A percentile compares a stretch with the other conserved stretches of the same genome.
Evolutionary conservation across 1,140 invertebrate species (phyloP).

Genomic region (Chrysoperla carnea): DNA sequence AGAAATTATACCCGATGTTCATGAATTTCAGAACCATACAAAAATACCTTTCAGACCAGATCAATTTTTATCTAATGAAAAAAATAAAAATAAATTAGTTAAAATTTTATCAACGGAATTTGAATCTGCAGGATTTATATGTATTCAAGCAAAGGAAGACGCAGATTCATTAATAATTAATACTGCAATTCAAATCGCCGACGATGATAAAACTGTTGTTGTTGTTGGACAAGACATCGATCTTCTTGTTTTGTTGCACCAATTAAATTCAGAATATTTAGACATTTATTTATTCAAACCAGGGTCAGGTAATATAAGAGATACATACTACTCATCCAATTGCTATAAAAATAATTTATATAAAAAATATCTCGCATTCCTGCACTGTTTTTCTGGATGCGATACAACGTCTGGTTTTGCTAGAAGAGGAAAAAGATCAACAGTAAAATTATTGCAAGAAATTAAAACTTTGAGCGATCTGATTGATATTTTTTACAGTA

Average conservation of each 20-base stretch:
- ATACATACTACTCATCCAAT: too few relatives aligned
- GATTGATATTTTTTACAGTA: too few relatives aligned
- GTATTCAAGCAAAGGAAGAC: slow-evolving; percentile 2
- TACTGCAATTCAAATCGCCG: background rate
- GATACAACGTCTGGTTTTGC: too few relatives aligned
- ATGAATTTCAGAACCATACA: background rate
- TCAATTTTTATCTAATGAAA: slow-evolving; percentile 7
- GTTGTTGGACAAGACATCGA: slow-evolving; percentile 4
- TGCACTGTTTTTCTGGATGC: too few relatives aligned
- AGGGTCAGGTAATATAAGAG: too few relatives aligned
- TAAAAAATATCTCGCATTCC: too few relatives aligned
- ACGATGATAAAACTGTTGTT: background rate
- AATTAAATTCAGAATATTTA: too few relatives aligned
- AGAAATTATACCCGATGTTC: background rate
- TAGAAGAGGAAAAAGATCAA: too few relatives aligned
- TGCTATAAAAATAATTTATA: too few relatives aligned
- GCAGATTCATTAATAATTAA: slow-evolving; percentile 1
- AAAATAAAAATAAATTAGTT: slow-evolving; percentile 7
- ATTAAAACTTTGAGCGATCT: too few relatives aligned
- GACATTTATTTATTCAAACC: too few relatives aligned
- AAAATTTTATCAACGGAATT: slow-evolving; percentile 1
- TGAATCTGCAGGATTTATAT: slow-evolving; percentile 1
- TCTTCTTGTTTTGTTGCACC: slow-evolving; percentile 1
- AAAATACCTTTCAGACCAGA: slow-evolving; percentile 2
- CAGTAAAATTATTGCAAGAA: too few relatives aligned